These are phyloP conservation scores for Typhlomys cinereus DNA, from an alignment of 2,113 vertebrate species.

Conservation along the genomic window DNA sequence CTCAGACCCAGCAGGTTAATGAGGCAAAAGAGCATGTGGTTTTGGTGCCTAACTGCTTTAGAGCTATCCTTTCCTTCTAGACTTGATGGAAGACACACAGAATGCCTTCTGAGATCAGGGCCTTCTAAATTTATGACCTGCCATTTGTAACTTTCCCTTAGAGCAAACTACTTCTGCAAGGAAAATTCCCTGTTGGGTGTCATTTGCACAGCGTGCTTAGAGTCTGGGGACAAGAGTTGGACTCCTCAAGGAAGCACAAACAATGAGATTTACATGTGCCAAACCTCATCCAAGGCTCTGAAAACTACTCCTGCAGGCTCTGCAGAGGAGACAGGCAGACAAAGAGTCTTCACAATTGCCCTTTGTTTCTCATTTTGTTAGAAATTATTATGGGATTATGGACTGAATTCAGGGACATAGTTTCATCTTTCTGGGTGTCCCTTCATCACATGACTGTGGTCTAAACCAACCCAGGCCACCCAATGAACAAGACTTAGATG, in stretches of 20 bases:
- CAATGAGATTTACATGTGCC: slow-evolving; percentile 28
- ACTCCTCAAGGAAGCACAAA: slow-evolving; percentile 33
- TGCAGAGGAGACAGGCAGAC: slow-evolving; percentile 24
- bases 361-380: slow-evolving; percentile 69
- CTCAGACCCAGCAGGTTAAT: background rate
- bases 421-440: slow-evolving; percentile 79
- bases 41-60: background rate
- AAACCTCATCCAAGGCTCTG: slow-evolving; percentile 50
- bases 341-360: slow-evolving; percentile 58
- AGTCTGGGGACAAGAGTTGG: background rate
- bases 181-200: background rate
- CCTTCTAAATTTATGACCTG: slow-evolving; percentile 67
- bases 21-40: background rate
- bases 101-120: slow-evolving; percentile 23
- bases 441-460: slow-evolving; percentile 24
- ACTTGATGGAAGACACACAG: slow-evolving; percentile 36
- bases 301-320: slow-evolving; percentile 50
- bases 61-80: background rate
- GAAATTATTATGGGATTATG: slow-evolving; percentile 71
- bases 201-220: slow-evolving; percentile 51
- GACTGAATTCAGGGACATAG: slow-evolving; percentile 72
- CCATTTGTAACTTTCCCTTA: slow-evolving; percentile 62
- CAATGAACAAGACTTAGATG: slow-evolving; percentile 12
- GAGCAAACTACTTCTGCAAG: slow-evolving; percentile 49
- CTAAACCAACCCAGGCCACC: slow-evolving; percentile 50